phyloP scores from a whole-genome alignment of 1,140 invertebrate genomes.

The Brachionus calyciflorus region DNA sequence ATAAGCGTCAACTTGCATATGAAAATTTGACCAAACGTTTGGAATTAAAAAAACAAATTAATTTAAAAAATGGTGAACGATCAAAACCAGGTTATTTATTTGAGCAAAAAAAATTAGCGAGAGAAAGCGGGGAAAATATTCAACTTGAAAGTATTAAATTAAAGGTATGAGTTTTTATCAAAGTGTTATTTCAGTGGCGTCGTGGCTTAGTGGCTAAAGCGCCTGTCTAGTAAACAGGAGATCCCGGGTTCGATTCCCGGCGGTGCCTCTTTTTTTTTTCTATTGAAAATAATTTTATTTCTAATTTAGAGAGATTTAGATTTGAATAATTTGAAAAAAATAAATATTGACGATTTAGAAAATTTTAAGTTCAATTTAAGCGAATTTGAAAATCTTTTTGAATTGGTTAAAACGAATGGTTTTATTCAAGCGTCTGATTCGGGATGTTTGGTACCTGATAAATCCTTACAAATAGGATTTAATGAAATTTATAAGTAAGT shows the following conservation, averaged over 20 bases:
- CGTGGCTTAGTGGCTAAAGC: conserved; percentile 45
- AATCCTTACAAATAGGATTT: conserved; percentile 1
- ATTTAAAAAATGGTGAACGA: not conserved
- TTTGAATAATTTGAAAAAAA: not conserved
- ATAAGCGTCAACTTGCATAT: not conserved
- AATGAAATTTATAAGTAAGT: conserved; percentile 23
- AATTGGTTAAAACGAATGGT: not conserved
- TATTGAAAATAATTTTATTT: not conserved
- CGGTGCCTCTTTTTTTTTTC: conserved; percentile 10
- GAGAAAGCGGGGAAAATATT: not conserved
- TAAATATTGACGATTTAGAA: not conserved
- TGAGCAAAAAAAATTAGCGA: not conserved
- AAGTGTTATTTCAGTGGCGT: not conserved
- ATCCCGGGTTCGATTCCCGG: conserved; percentile 45
- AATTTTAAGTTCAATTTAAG: not conserved
- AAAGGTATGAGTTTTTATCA: not conserved
- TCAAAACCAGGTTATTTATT: conserved; percentile 4
- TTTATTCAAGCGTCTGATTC: conserved; percentile 38
- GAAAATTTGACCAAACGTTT: not conserved
- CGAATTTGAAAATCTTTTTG: not conserved
- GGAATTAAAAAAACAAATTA: not conserved
- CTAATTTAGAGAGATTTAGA: not conserved
- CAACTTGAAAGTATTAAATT: not conserved
- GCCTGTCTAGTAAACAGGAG: conserved; percentile 45
- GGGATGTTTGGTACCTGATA: conserved; percentile 7